Evolutionary conservation across 2,888 invertebrate species (phyloP).

Genomic region (Eugnorisma glareosa): DNA sequence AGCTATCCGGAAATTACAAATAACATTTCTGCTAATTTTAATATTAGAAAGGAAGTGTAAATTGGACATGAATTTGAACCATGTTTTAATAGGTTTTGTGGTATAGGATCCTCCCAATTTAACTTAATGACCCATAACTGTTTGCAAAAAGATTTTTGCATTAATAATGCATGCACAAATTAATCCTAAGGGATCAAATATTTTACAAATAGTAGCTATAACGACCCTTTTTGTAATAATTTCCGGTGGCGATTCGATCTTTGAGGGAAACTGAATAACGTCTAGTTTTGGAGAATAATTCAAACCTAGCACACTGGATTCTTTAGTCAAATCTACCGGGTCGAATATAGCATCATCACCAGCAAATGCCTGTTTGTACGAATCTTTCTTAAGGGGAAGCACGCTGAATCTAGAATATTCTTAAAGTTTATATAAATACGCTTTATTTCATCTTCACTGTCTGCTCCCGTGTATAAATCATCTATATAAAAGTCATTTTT

Average conservation of each 20-base stretch:
- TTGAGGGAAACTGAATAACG: not conserved
- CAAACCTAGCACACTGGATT: too few relatives aligned
- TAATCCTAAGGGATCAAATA: conserved; percentile 12
- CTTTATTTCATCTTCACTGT: not conserved
- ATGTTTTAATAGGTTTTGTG: conserved; percentile 7
- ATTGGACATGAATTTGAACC: conserved; percentile 1
- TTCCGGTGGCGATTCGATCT: conserved; percentile 2
- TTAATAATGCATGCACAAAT: conserved; percentile 10
- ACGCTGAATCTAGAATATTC: conserved; percentile 3
- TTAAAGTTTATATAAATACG: not conserved
- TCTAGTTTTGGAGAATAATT: not conserved
- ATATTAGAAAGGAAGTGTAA: conserved; percentile 9
- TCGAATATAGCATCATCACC: too few relatives aligned
- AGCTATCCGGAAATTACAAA: not conserved
- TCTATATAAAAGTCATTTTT: conserved; percentile 5
- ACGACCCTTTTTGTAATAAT: conserved; percentile 2
- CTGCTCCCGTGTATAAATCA: not conserved
- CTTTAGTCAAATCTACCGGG: too few relatives aligned
- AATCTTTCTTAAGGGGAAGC: not conserved
- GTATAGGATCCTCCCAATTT: conserved; percentile 9
- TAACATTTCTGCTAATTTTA: not conserved
- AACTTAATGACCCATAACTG: conserved; percentile 8
- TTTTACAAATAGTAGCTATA: conserved; percentile 10
- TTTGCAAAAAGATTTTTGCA: not conserved
- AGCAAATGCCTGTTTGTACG: too few relatives aligned